phyloP scores from a whole-genome alignment of 2,888 invertebrate genomes.

The Drosophila paracracens region DNA sequence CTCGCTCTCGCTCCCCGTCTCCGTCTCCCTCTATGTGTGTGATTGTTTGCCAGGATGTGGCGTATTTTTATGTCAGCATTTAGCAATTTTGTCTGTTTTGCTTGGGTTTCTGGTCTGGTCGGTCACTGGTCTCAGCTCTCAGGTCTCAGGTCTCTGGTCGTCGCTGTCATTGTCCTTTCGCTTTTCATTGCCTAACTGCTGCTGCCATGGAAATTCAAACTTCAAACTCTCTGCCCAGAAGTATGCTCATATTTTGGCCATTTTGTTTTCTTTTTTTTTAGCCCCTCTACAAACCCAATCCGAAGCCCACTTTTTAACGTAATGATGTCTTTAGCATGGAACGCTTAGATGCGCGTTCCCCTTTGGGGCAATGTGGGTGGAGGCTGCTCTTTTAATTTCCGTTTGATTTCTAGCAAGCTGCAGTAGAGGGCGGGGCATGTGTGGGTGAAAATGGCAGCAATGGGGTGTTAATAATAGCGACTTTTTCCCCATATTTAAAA shows the following conservation, averaged over 20 bases:
- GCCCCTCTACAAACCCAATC: background rate
- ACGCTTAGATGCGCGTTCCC: slow-evolving; percentile 33
- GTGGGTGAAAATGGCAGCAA: background rate
- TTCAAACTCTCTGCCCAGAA: slow-evolving; percentile 27
- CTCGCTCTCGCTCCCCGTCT: background rate
- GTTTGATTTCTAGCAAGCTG: slow-evolving; percentile 60
- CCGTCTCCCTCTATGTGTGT: background rate
- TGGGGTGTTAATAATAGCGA: slow-evolving; percentile 57
- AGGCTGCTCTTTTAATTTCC: slow-evolving; percentile 63
- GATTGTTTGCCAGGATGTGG: slow-evolving; percentile 36
- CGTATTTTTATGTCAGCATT: slow-evolving; percentile 64
- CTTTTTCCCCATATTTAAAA: slow-evolving; percentile 63
- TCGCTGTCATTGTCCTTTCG: slow-evolving; percentile 54
- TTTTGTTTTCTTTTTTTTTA: slow-evolving; percentile 34
- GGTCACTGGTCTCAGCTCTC: slow-evolving; percentile 19
- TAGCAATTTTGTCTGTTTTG: slow-evolving; percentile 57
- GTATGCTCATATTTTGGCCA: slow-evolving; percentile 38
- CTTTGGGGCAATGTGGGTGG: background rate
- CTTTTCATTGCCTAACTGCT: slow-evolving; percentile 46
- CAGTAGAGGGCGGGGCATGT: slow-evolving; percentile 5
- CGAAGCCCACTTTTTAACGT: slow-evolving; percentile 57
- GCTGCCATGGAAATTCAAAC: slow-evolving; percentile 27
- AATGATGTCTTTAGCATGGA: slow-evolving; percentile 73
- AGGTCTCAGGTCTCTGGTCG: slow-evolving; percentile 6
- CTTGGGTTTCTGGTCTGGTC: slow-evolving; percentile 30